These are phyloP conservation scores for Scaptomyza tumidula DNA, from an alignment of 2,888 invertebrate genomes.

Conservation along the genomic window DNA sequence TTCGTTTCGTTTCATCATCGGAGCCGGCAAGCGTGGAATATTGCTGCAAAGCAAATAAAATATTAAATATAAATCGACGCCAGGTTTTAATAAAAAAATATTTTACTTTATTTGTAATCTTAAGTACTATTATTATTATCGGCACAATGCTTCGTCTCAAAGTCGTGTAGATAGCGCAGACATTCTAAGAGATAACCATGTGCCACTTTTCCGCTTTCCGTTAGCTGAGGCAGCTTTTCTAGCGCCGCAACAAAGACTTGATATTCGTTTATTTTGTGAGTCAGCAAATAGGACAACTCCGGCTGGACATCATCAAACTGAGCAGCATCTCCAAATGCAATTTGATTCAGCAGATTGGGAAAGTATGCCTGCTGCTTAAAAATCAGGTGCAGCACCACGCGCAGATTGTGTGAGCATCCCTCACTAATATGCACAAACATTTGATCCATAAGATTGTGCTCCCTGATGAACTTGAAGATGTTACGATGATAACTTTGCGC, in stretches of 20 bases:
- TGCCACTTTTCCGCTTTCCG: conserved; percentile 73
- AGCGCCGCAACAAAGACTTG: conserved; percentile 63
- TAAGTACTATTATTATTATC: conserved; percentile 1
- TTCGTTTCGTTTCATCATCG: conserved; percentile 48
- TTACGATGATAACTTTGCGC: conserved; percentile 85
- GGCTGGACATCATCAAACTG: conserved; percentile 68
- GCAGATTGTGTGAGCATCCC: conserved; percentile 89
- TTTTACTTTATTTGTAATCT: conserved; percentile 46
- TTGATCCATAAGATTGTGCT: conserved; percentile 87
- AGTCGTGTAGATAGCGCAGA: conserved; percentile 58
- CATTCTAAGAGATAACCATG: conserved; percentile 73
- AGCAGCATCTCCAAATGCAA: conserved; percentile 82
- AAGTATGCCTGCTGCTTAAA: conserved; percentile 81
- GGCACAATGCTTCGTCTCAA: conserved; percentile 36
- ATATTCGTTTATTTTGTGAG: conserved; percentile 80
- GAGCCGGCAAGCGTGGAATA: conserved; percentile 69
- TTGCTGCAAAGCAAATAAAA: conserved; percentile 64
- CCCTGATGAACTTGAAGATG: conserved; percentile 88
- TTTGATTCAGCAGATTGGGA: conserved; percentile 82
- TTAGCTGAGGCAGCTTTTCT: conserved; percentile 57
- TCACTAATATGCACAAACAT: conserved; percentile 87
- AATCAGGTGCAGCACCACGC: conserved; percentile 81
- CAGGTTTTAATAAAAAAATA: neutral
- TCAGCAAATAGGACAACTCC: conserved; percentile 66
- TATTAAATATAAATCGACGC: conserved; percentile 7